Conservation (phyloP, 2,888 invertebrate genomes). For the Drosophila pseudotalamancana region DNA sequence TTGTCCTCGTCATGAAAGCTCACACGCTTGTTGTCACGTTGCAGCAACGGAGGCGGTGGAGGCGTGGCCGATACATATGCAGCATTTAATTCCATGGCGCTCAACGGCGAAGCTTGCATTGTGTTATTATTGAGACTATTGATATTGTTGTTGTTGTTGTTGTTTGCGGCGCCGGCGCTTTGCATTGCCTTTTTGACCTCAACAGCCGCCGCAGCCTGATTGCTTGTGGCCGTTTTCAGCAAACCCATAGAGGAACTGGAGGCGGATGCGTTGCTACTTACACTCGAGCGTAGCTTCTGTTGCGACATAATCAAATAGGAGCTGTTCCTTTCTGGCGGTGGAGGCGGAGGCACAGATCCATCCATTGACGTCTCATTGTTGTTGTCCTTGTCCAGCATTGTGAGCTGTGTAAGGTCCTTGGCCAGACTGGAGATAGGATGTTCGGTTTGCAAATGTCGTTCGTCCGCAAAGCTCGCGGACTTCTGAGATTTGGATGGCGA, state of each 20-base stretch:
- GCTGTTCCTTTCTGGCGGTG: conserved; percentile 94
- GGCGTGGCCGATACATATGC: conserved; percentile 69
- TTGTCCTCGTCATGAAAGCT: conserved; percentile 90
- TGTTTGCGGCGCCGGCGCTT: conserved; percentile 40
- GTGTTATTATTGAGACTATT: conserved; percentile 58
- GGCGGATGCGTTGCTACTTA: conserved; percentile 28
- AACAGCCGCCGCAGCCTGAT: conserved; percentile 71
- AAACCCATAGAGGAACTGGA: conserved; percentile 71
- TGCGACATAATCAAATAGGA: conserved; percentile 94
- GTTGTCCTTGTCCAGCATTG: conserved; percentile 72
- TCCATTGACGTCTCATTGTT: conserved; percentile 58
- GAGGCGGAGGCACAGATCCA: conserved; percentile 85
- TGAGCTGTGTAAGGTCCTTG: conserved; percentile 80
- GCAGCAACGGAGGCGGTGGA: conserved; percentile 62
- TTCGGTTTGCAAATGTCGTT: conserved; percentile 80
- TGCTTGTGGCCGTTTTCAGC: conserved; percentile 78
- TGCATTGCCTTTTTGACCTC: conserved; percentile 64
- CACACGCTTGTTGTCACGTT: conserved; percentile 87
- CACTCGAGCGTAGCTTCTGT: conserved; percentile 74
- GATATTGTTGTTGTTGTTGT: conserved; percentile 69
- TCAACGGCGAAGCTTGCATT: conserved; percentile 58
- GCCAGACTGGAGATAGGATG: conserved; percentile 79
- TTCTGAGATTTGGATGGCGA: conserved; percentile 84
- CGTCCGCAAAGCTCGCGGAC: conserved; percentile 83
- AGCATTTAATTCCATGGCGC: conserved; percentile 71